These are phyloP conservation scores for Sarotherodon lohbergeri DNA, from an alignment of 2,113 vertebrate genomes.

Conservation along the genomic window DNA sequence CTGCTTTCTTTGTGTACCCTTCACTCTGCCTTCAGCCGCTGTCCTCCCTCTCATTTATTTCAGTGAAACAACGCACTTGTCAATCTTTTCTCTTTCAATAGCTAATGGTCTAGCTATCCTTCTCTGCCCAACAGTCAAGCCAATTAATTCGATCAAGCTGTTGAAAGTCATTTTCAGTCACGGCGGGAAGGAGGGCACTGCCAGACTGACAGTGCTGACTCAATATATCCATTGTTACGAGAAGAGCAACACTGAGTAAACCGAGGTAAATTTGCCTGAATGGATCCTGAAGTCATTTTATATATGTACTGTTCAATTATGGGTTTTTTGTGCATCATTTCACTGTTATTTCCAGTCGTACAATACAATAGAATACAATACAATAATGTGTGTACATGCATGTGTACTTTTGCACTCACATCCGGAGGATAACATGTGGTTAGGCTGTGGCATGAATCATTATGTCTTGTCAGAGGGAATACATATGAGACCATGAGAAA, in stretches of 20 bases:
- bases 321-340: neutral
- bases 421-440: neutral
- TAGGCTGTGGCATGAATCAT: neutral
- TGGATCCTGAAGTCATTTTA: conserved; percentile 43
- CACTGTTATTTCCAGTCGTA: neutral
- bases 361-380: neutral
- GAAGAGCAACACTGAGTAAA: conserved; percentile 2
- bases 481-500: neutral
- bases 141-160: conserved; percentile 65
- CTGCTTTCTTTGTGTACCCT: conserved; percentile 38
- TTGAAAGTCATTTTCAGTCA: conserved; percentile 54
- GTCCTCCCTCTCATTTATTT: conserved; percentile 52
- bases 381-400: neutral
- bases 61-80: conserved; percentile 38
- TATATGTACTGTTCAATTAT: conserved; percentile 19
- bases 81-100: conserved; percentile 57
- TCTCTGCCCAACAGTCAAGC: conserved; percentile 38
- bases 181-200: conserved; percentile 5
- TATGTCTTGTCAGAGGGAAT: neutral
- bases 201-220: conserved; percentile 33
- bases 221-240: conserved; percentile 34
- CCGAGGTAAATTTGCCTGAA: conserved; percentile 26
- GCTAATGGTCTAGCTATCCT: conserved; percentile 52
- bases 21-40: conserved; percentile 32
- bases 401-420: neutral